Conservation (phyloP, 1,140 invertebrate species). For the Bacillus rossius region DNA sequence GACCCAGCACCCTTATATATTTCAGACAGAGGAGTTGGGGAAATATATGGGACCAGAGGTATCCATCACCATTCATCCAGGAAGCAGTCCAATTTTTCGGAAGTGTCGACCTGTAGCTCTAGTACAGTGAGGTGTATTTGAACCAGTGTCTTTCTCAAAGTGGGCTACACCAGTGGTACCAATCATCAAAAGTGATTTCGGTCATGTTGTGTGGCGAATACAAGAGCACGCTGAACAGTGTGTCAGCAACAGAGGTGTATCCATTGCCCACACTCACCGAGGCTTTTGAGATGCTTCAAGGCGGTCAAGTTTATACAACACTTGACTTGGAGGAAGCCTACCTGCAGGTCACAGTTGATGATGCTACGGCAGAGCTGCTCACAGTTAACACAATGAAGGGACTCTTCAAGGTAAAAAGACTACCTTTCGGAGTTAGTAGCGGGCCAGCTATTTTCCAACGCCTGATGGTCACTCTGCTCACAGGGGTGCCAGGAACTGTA, state of each 20-base stretch:
- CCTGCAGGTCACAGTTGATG: constrained; percentile 41
- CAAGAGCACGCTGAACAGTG: constrained; percentile 34
- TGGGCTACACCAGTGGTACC: constrained; percentile 44
- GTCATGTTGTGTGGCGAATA: constrained; percentile 44
- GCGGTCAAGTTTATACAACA: constrained; percentile 32
- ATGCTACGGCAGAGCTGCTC: constrained; percentile 33
- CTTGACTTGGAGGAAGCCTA: constrained; percentile 41
- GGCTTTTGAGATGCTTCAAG: constrained; percentile 33
- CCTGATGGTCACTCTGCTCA: constrained; percentile 19
- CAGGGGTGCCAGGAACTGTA: constrained; percentile 11
- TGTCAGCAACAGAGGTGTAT: constrained; percentile 33
- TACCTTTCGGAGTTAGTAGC: neutral
- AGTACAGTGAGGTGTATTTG: constrained; percentile 27
- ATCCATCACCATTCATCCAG: neutral
- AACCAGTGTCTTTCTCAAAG: constrained; percentile 25
- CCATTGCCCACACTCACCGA: constrained; percentile 45
- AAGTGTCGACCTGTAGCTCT: constrained; percentile 33
- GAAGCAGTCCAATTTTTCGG: constrained; percentile 11
- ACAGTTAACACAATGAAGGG: constrained; percentile 35
- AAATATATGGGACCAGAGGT: neutral
- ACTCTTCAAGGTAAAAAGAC: constrained; percentile 4
- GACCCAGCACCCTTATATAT: neutral
- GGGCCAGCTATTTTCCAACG: neutral
- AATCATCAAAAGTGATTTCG: constrained; percentile 39
- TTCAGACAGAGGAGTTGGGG: neutral